Base-by-base conservation (phyloP, 2,113 vertebrate species). In the Tenrec ecaudatus region DNA sequence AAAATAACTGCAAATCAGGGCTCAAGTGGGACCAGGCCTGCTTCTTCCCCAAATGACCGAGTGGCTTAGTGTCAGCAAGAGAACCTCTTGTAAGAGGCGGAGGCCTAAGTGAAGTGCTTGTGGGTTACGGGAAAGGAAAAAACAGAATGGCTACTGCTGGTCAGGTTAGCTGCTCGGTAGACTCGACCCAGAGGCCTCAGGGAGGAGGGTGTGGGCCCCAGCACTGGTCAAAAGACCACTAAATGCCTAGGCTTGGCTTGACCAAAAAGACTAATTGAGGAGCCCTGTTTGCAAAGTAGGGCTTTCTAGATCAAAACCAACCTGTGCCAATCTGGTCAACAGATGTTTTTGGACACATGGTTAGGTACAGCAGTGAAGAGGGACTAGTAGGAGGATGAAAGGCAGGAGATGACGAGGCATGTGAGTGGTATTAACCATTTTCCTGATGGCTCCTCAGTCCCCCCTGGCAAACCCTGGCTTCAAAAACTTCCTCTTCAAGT, bases 401-500 rank as follows among this genome's bases (percentile, higher is more conserved):
- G 64, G 69, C 0, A 83, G 9, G 17, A 43, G 33, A 58, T 53
- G 60, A 62, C 7, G 69, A 89, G 33, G 3, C 36, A 84, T 86
- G 38, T 83, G n/a, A 22, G 0, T 58, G 29, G 88, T 17, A n/a
- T 6, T 3, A 80, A 75, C 9, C 80, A 79, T 87, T 33, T 29
- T 90, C 38, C 22, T 27, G 19, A 31, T 36, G 60, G 3, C 27
- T 69, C 33, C 77, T 76, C 38, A 76, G 76, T 47, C 91, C 77
- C 73, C 68, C 68, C 89, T 64, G 47, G 47, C 47, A 88, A 79
- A 0, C 60, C 36, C 22, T 92, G 40, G 62, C 62, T 88, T 93
- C 92, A 93, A 83, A 91, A 88, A 86, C 11, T 80, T 83, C 87
- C 47, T 92, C 88, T 73, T 25, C 33, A 81, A 82, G 47, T 53